These are phyloP conservation scores for Osmerus eperlanus DNA, from an alignment of 2,113 vertebrate genomes.

Conservation along the genomic window DNA sequence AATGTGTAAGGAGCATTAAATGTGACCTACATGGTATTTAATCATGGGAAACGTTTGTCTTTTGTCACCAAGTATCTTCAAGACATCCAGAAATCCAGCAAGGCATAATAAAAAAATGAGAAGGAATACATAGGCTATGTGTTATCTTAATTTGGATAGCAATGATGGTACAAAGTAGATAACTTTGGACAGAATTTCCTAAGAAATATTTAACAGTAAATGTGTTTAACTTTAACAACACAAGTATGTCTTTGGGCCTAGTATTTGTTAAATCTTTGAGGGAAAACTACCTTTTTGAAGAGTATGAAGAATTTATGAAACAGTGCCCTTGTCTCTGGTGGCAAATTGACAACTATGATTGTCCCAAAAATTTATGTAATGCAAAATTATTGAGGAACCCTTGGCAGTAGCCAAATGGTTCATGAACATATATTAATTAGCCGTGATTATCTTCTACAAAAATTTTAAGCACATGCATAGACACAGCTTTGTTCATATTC, in stretches of 20 bases:
- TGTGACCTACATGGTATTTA: constrained; percentile 72
- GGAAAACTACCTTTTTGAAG: background rate
- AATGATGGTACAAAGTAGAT: background rate
- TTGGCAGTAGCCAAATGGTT: background rate
- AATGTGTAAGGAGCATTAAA: constrained; percentile 57
- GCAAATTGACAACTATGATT: no score
- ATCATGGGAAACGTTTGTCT: constrained; percentile 36
- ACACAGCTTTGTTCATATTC: constrained; percentile 42
- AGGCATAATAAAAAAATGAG: background rate
- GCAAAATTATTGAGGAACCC: no score
- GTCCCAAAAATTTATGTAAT: no score
- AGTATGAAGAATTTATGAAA: background rate
- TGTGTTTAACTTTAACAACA: background rate
- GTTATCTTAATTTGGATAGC: background rate
- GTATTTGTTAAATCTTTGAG: background rate
- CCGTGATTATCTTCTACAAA: background rate
- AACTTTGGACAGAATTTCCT: background rate
- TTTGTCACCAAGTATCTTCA: constrained; percentile 37
- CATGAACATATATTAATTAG: background rate
- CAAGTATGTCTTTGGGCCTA: background rate
- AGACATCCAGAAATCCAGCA: background rate
- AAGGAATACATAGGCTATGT: background rate
- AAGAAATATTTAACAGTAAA: no score
- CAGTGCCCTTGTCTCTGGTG: background rate
- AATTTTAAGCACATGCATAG: background rate